Evolutionary conservation across 2,888 invertebrate genomes (phyloP).

Genomic region (Drosophila tripunctata): DNA sequence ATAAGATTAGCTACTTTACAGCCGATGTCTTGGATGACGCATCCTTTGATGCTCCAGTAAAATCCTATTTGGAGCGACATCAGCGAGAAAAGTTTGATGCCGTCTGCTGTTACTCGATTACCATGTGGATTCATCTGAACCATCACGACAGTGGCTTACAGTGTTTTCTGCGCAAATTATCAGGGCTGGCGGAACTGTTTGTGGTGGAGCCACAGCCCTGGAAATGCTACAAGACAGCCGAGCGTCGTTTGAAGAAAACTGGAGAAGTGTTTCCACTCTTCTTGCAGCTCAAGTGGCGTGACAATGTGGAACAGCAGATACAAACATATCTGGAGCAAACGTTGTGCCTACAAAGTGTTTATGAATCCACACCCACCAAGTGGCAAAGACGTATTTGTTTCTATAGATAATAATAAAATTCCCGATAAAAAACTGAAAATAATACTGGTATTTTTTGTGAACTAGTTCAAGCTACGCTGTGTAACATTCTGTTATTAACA

Average conservation of each 20-base stretch:
- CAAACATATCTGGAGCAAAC: constrained; percentile 85
- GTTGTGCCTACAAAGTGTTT: constrained; percentile 85
- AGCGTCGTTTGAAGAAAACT: constrained; percentile 88
- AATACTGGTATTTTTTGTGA: too few species aligned
- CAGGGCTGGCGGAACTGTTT: constrained; percentile 85
- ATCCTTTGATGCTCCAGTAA: constrained; percentile 82
- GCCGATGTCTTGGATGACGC: constrained; percentile 86
- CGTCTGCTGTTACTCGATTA: constrained; percentile 92
- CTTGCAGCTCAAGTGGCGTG: constrained; percentile 86
- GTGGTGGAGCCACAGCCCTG: constrained; percentile 94
- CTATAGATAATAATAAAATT: constrained; percentile 84
- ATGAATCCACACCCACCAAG: constrained; percentile 86
- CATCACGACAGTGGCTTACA: constrained; percentile 90
- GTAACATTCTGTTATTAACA: too few species aligned
- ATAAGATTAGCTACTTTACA: constrained; percentile 86
- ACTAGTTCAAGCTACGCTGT: too few species aligned
- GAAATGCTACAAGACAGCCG: constrained; percentile 92
- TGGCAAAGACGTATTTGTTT: constrained; percentile 90
- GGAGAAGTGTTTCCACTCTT: constrained; percentile 87
- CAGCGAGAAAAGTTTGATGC: constrained; percentile 87
- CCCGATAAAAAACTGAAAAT: too few species aligned
- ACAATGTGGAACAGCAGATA: constrained; percentile 87
- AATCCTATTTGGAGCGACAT: constrained; percentile 84
- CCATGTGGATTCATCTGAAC: constrained; percentile 96
- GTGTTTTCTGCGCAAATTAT: constrained; percentile 87